Base-by-base conservation (phyloP, 2,888 invertebrate species). In the Hypomecis punctinalis region DNA sequence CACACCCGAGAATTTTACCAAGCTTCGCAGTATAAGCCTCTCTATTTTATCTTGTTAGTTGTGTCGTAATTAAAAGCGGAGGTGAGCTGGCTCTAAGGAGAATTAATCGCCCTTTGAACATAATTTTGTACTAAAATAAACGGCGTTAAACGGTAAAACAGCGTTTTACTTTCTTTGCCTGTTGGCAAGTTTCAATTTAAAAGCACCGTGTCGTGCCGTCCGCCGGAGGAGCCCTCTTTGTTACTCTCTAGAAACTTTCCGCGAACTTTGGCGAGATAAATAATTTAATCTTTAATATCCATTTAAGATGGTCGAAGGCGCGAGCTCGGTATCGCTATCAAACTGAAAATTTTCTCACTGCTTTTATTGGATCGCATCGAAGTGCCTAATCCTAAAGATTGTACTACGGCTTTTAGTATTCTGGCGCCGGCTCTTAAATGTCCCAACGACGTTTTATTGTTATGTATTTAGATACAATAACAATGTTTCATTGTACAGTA, bases 201-300 rank as follows among this genome's bases (percentile, higher is more conserved):
- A 82, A 80, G 77, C 74, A 78, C 74, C 72, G 73, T 76, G 75
- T 72, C 72, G 67, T 72, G 70, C 76, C 71, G 72, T 72, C 75
- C 43, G 51, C 78, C 77, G 79, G 79, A 76, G 76, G 73, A 74
- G 69, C 73, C 74, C 79, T 83, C 88, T 86, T 89, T 88, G 85
- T 89, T 83, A 79, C 79, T 70, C 80, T 76, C 73, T 79, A 75
- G 77, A 76, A 86, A 88, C 81, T 87, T 83, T 80, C 77, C 72
- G 76, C 69, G 69, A 90, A 88, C 83, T 64, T 90, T 77, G 74
- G 68, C 73, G 80, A 85, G 84, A 87, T 89, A 89, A 89, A 90
- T 90, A 85, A 88, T 88, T 89, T 87, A 85, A 88, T 88, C 81
- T 88, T 86, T 86, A 86, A 89, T 88, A 85, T 80, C 85, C 83